Evolutionary conservation across 2,797 vertebrate species (phyloP), one percentile per base, ranked within the genome.

Genomic region (Pseudomugil gertrudae): DNA sequence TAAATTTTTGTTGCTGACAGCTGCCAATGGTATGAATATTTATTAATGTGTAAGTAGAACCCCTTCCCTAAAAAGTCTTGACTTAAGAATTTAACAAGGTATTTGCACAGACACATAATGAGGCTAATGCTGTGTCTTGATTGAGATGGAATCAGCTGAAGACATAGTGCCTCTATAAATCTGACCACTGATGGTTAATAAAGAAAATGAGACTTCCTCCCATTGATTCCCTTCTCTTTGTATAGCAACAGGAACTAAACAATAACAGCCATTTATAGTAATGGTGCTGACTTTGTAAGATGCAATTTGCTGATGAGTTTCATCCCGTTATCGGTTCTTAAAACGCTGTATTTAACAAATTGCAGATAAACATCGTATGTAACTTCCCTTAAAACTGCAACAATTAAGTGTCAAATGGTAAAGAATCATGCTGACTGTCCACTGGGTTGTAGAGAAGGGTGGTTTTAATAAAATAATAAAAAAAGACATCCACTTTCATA

Each of bases 211-310:
- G 17, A 66, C 81, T 82, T 86, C 74, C 76, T 74, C 52, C 55
- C 40, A 82, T 77, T 80, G 80, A 87, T 84, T 80, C 21, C 36
- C 57, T 65, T 23, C 55, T 77, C 80, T 87, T 77, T 79, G 71
- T 79, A 70, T 26, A 66, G 69, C 67, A 78, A 62, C 59, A 55
- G 65, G 53, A 80, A 74, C 27, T 63, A 57, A 48, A 71, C 57
- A 77, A 74, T 66, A 64, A 75, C 30, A 38, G 26, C 15, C 36
- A 36, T 53, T 78, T 74, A 45, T n/a, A 72, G 50, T 74, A 64
- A 81, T 59, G 47, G 36, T 3, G 26, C 54, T 19, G 55, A 54
- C 55, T 66, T 43, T 66, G 33, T 78, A 53, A 67, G 68, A 56
- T 69, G 32, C 78, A 51, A 84, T 80, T 83, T 80, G 55, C 67